Conservation (phyloP, 2,888 invertebrate species). For the Aleiodes alternator region DNA sequence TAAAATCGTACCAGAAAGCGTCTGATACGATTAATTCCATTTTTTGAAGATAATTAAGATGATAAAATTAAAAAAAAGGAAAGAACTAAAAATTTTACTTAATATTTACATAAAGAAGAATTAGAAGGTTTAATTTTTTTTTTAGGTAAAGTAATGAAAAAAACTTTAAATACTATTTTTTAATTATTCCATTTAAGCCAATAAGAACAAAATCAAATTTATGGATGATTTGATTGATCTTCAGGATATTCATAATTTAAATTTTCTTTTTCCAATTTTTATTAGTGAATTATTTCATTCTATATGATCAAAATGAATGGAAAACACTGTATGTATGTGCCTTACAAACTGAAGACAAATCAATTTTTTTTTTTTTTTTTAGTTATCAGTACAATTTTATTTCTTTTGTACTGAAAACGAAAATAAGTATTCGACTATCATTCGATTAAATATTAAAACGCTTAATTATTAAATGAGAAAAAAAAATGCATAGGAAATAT, state of each 20-base stretch:
- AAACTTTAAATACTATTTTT: background rate
- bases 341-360: conserved; percentile 20
- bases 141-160: background rate
- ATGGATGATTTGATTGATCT: too few relatives aligned
- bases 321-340: conserved; percentile 9
- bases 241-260: too few relatives aligned
- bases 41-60: background rate
- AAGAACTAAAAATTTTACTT: background rate
- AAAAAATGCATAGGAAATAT: conserved; percentile 46
- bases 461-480: background rate
- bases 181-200: background rate
- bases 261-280: background rate
- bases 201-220: too few relatives aligned
- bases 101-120: background rate
- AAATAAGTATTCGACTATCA: conserved; percentile 23
- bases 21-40: conserved; percentile 71
- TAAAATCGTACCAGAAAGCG: conserved; percentile 81
- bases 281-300: background rate
- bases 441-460: conserved; percentile 1
- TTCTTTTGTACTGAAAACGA: conserved; percentile 21
- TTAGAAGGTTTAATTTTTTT: conserved; percentile 5
- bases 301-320: background rate
- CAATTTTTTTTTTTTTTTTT: background rate
- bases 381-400: conserved; percentile 14
- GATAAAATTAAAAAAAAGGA: conserved; percentile 1